phyloP scores from a whole-genome alignment of 2,888 invertebrate species.

The Leptopilina syphax region DNA sequence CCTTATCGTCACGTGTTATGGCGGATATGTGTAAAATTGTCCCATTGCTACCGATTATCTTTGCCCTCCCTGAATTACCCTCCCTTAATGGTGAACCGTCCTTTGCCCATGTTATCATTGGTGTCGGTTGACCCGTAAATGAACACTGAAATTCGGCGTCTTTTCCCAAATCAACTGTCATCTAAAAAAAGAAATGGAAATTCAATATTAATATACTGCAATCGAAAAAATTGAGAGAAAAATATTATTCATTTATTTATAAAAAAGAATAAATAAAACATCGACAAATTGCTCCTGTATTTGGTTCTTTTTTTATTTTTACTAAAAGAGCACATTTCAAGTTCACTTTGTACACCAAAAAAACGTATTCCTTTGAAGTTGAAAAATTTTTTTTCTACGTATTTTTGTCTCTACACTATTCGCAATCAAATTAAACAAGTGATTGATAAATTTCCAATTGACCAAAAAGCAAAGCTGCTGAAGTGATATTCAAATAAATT shows the following conservation, averaged over 20 bases:
- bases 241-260: background rate
- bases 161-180: constrained; percentile 89
- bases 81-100: constrained; percentile 77
- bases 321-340: background rate
- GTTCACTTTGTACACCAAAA: background rate
- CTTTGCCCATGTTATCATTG: constrained; percentile 77
- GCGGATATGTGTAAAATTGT: constrained; percentile 75
- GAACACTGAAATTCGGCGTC: constrained; percentile 92
- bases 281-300: background rate
- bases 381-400: constrained; percentile 2
- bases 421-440: constrained; percentile 15
- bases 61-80: constrained; percentile 71
- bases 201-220: background rate
- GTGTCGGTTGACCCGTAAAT: constrained; percentile 88
- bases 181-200: constrained; percentile 77
- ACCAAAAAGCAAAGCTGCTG: background rate
- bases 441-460: constrained; percentile 33
- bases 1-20: constrained; percentile 89
- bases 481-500: constrained; percentile 1
- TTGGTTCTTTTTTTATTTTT: background rate
- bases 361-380: constrained; percentile 5
- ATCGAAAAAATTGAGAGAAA: background rate
- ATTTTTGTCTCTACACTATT: background rate
- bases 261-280: background rate
- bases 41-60: constrained; percentile 71